phyloP scores from a whole-genome alignment of 2,797 vertebrate species.

The Megalops cyprinoides region DNA sequence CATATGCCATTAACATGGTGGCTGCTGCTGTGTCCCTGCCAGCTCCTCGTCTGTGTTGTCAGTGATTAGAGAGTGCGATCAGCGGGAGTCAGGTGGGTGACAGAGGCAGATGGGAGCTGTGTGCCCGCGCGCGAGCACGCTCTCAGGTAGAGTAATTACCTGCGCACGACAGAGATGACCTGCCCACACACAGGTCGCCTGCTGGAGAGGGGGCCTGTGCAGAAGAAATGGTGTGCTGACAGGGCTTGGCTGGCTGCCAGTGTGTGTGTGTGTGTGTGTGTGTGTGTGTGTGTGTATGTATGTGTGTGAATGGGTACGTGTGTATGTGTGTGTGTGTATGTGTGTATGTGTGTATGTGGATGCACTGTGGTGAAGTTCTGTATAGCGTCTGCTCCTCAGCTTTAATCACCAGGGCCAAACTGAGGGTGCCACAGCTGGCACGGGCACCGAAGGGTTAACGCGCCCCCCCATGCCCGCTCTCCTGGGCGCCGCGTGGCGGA shows the following conservation, averaged over 20 bases:
- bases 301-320: background rate
- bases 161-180: background rate
- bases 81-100: background rate
- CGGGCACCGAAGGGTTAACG: constrained; percentile 68
- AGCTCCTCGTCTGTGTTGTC: background rate
- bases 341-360: background rate
- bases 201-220: too few species aligned
- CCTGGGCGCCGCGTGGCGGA: background rate
- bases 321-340: background rate
- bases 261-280: background rate
- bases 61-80: background rate
- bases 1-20: too few species aligned
- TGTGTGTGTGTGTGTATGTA: background rate
- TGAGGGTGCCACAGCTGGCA: background rate
- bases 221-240: too few species aligned
- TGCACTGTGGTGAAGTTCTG: too few species aligned
- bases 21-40: too few species aligned
- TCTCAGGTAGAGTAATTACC: background rate
- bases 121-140: background rate
- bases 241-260: too few species aligned
- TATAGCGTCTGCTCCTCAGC: background rate
- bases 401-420: background rate
- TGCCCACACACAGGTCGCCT: background rate
- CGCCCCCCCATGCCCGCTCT: too few species aligned
- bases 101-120: background rate